phyloP scores from a whole-genome alignment of 2,113 vertebrate species.

The Poecilia latipinna region DNA sequence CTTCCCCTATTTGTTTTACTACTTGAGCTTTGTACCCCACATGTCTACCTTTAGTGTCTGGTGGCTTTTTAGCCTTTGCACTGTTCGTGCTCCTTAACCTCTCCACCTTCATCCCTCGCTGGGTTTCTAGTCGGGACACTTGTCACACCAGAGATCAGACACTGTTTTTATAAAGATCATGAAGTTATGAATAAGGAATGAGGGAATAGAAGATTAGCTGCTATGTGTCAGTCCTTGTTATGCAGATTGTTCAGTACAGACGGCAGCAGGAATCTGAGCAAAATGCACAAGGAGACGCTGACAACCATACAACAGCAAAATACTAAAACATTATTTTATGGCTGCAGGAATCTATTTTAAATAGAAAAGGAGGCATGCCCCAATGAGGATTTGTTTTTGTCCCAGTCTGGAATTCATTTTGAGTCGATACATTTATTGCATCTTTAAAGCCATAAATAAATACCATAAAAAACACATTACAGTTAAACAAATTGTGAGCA shows the following conservation, averaged over 20 bases:
- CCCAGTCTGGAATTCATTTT: no score
- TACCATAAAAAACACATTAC: no score
- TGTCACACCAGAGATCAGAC: slow-evolving; percentile 67
- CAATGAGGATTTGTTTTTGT: not conserved
- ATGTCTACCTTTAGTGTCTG: slow-evolving; percentile 34
- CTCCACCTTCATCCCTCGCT: slow-evolving; percentile 39
- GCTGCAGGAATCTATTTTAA: not conserved
- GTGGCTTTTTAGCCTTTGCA: slow-evolving; percentile 39
- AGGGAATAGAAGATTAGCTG: slow-evolving; percentile 44
- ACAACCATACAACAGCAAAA: not conserved
- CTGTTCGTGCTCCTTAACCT: slow-evolving; percentile 31
- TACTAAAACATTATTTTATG: not conserved
- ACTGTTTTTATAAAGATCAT: slow-evolving; percentile 45
- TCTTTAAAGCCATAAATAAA: no score
- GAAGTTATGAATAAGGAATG: slow-evolving; percentile 55
- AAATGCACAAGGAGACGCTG: not conserved
- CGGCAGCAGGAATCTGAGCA: not conserved
- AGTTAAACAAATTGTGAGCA: not conserved
- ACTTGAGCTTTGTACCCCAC: slow-evolving; percentile 63
- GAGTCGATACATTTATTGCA: no score
- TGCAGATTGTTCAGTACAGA: not conserved
- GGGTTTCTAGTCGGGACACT: slow-evolving; percentile 77
- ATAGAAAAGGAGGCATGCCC: not conserved
- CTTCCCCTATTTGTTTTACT: slow-evolving; percentile 33
- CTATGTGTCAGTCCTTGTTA: slow-evolving; percentile 29